Evolutionary conservation across 2,888 invertebrate genomes (phyloP).

Genomic region (Caenorhabditis drosophilae): DNA sequence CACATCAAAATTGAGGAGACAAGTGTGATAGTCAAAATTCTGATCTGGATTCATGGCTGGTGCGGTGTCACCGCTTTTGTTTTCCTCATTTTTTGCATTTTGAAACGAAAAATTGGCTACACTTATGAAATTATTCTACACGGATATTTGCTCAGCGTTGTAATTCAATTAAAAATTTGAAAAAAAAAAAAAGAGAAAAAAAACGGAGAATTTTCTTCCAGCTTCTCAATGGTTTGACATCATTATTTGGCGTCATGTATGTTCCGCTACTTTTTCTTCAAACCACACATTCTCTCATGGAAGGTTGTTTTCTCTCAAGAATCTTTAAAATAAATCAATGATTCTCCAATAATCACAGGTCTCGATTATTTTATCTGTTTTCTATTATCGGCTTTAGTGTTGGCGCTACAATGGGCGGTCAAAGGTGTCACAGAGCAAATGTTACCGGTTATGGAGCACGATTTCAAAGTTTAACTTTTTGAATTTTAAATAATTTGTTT

Average conservation of each 20-base stretch:
- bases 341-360: conserved; percentile 1
- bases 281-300: conserved; percentile 43
- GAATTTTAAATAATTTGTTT: background rate
- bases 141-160: conserved; percentile 50
- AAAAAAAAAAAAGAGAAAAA: background rate
- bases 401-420: conserved; percentile 25
- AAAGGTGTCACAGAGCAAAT: conserved; percentile 47
- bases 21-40: conserved; percentile 42
- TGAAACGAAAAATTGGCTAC: conserved; percentile 49
- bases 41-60: conserved; percentile 50
- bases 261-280: conserved; percentile 52
- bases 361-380: conserved; percentile 38
- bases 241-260: conserved; percentile 51
- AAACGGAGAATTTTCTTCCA: conserved; percentile 17
- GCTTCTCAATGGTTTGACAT: conserved; percentile 52
- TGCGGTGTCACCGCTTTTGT: conserved; percentile 35
- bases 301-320: conserved; percentile 19
- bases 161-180: too few species aligned
- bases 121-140: conserved; percentile 52
- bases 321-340: background rate
- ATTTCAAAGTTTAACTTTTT: conserved; percentile 32
- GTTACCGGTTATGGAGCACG: conserved; percentile 51
- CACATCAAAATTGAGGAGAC: conserved; percentile 32
- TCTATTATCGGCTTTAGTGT: conserved; percentile 11
- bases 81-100: conserved; percentile 42